Percentiles rank a stretch among this genome's conserved stretches.
These are phyloP conservation scores for Mormyrus proboscirostris DNA, from an alignment of 2,797 vertebrate genomes.

Conservation along the genomic window DNA sequence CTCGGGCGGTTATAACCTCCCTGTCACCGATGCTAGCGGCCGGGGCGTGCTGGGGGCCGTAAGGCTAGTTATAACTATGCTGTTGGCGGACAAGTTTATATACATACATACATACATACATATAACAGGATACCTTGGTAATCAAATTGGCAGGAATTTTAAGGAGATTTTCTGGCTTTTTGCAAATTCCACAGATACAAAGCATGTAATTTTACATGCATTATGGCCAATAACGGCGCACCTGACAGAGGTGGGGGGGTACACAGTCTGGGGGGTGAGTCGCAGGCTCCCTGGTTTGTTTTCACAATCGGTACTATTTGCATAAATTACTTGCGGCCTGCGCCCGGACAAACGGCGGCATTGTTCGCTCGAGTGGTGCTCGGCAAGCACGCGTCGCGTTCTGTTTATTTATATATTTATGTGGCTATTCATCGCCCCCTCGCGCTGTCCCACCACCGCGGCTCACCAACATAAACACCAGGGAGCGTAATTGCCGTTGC, in stretches of 20 bases:
- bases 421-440: not conserved
- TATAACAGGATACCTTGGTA: not conserved
- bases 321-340: slow-evolving; percentile 11
- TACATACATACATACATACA: not conserved
- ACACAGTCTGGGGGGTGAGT: not conserved
- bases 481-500: not conserved
- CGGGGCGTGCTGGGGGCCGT: not conserved
- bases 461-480: slow-evolving; percentile 3
- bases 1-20: not conserved
- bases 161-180: not conserved
- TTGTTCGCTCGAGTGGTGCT: not conserved
- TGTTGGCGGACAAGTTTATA: not conserved
- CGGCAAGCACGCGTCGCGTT: not conserved
- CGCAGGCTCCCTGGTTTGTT: not conserved
- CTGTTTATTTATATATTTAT: slow-evolving; percentile 8
- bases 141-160: not conserved
- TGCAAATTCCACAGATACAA: not conserved
- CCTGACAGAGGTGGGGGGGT: not conserved
- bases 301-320: not conserved
- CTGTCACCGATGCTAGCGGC: not conserved
- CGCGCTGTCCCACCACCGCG: not conserved
- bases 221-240: not conserved
- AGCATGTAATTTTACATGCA: not conserved
- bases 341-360: not conserved
- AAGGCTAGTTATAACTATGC: slow-evolving; percentile 29